phyloP scores from a whole-genome alignment of 2,797 vertebrate genomes.

The Margarornis squamiger region DNA sequence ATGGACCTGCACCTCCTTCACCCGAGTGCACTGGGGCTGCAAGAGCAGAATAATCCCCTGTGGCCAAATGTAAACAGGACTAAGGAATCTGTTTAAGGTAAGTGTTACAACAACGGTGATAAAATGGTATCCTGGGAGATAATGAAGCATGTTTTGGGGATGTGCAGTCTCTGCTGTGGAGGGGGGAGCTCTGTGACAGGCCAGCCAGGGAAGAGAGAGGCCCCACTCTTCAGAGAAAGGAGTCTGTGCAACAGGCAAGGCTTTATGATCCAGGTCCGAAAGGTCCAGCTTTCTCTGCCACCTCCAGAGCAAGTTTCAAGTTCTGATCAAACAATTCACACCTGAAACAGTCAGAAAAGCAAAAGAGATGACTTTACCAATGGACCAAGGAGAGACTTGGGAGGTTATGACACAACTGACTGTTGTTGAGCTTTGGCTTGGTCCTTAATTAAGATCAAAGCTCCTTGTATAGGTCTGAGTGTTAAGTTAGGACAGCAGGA shows the following conservation, averaged over 20 bases:
- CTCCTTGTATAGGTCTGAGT: background rate
- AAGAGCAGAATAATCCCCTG: background rate
- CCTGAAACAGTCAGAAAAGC: conserved; percentile 73
- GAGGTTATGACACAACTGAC: rapidly evolving
- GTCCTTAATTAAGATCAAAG: background rate
- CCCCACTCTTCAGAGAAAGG: rapidly evolving
- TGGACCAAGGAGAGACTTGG: rapidly evolving
- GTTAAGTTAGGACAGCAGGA: rapidly evolving
- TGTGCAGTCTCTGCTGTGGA: background rate
- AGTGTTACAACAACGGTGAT: background rate
- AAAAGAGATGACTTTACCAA: background rate
- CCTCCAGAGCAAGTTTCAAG: conserved; percentile 90
- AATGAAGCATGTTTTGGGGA: background rate
- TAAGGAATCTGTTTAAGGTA: background rate
- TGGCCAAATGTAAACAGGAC: background rate
- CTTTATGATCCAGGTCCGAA: conserved; percentile 89
- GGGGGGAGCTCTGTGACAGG: background rate
- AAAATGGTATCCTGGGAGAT: background rate
- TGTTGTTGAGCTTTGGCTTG: background rate
- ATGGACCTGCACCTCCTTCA: background rate
- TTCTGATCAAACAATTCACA: conserved; percentile 99
- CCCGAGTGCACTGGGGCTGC: background rate
- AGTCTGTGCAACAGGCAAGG: rapidly evolving
- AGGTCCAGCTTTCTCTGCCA: conserved; percentile 93
- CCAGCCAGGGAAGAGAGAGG: background rate